A percentile compares a stretch with the other conserved stretches of the same genome.
Conservation (phyloP, 1,140 invertebrate genomes). For the Aphelinus certus region DNA sequence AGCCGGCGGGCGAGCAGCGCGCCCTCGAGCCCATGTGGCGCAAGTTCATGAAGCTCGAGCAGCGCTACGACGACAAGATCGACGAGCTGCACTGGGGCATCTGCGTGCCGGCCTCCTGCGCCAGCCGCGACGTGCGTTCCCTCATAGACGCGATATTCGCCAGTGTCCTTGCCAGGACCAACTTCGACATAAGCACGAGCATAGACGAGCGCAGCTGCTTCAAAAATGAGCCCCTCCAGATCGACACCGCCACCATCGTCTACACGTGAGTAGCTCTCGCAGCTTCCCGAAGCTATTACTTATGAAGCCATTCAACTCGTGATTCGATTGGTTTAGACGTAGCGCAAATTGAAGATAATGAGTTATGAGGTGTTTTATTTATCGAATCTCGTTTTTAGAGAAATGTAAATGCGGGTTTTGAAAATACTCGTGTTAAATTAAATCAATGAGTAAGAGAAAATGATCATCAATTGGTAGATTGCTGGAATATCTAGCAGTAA, state of each 20-base stretch:
- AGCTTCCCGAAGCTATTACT: too few species aligned
- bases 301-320: too few species aligned
- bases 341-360: too few species aligned
- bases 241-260: constrained; percentile 64
- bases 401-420: too few species aligned
- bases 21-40: constrained; percentile 47
- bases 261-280: constrained; percentile 66
- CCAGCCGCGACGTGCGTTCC: constrained; percentile 62
- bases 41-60: constrained; percentile 46
- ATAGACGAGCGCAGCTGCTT: constrained; percentile 67
- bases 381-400: too few species aligned
- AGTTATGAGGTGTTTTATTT: too few species aligned
- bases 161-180: constrained; percentile 51
- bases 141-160: constrained; percentile 67
- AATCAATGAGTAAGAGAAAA: too few species aligned
- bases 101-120: constrained; percentile 71
- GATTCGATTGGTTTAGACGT: too few species aligned
- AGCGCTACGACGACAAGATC: constrained; percentile 59
- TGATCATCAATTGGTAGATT: too few species aligned
- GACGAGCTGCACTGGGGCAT: constrained; percentile 71
- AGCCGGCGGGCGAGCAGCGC: constrained; percentile 39
- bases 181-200: constrained; percentile 55
- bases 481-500: too few species aligned
- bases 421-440: too few species aligned
- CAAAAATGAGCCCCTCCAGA: constrained; percentile 57